Conservation (phyloP, 2,888 invertebrate species). For the Cryptus armator region DNA sequence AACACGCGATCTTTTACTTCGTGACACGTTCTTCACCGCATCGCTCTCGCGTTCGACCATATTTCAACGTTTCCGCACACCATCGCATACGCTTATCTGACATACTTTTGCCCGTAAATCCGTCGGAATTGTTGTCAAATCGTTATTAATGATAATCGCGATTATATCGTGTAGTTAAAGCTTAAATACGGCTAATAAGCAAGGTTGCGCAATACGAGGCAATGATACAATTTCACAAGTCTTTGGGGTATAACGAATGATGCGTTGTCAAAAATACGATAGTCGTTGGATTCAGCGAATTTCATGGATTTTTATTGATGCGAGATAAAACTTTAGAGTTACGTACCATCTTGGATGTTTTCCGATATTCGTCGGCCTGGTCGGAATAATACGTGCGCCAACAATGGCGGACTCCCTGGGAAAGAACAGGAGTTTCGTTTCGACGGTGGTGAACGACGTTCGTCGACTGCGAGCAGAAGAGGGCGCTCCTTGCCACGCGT, state of each 20-base stretch:
- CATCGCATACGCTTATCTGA: not conserved
- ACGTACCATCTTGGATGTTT: slow-evolving; percentile 94
- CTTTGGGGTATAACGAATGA: slow-evolving; percentile 66
- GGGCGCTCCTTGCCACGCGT: slow-evolving; percentile 72
- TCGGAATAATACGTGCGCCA: slow-evolving; percentile 92
- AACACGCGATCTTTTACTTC: slow-evolving; percentile 68
- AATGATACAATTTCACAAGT: slow-evolving; percentile 74
- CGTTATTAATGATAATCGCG: not conserved
- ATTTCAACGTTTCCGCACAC: slow-evolving; percentile 69
- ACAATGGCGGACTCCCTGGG: slow-evolving; percentile 94
- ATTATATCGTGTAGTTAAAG: not conserved
- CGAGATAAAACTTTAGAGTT: slow-evolving; percentile 71
- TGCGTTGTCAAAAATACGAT: slow-evolving; percentile 77
- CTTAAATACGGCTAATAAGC: slow-evolving; percentile 52
- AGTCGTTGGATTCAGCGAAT: not conserved
- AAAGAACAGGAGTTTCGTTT: slow-evolving; percentile 86
- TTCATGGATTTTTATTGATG: slow-evolving; percentile 9
- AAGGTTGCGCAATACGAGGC: slow-evolving; percentile 83
- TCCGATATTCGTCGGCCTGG: slow-evolving; percentile 91
- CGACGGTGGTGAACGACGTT: slow-evolving; percentile 63
- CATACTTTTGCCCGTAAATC: not conserved
- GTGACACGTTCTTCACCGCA: slow-evolving; percentile 77
- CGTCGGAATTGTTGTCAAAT: not conserved
- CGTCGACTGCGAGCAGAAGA: slow-evolving; percentile 70
- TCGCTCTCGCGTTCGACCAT: slow-evolving; percentile 69